Evolutionary conservation across 2,113 vertebrate genomes (phyloP).

Genomic region (Bubo scandiacus): DNA sequence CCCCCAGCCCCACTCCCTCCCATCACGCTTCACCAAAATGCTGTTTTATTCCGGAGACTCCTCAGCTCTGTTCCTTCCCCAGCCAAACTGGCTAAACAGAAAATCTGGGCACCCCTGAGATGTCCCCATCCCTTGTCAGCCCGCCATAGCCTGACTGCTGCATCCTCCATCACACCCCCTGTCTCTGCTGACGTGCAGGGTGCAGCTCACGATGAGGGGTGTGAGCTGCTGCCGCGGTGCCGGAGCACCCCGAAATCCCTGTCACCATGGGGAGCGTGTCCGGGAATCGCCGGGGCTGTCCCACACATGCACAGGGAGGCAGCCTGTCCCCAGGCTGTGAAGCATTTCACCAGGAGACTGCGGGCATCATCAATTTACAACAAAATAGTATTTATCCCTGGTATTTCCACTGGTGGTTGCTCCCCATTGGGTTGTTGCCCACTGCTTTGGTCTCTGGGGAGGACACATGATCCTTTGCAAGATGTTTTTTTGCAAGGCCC

Average conservation of each 20-base stretch:
- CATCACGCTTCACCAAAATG: neutral
- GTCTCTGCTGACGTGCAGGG: neutral
- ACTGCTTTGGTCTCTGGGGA: neutral
- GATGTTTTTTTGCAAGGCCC: neutral
- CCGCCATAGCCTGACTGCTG: neutral
- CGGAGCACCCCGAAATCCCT: neutral
- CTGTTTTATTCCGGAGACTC: neutral
- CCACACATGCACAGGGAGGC: neutral
- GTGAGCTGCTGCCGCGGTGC: neutral
- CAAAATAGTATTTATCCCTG: neutral
- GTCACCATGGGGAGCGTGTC: accelerated
- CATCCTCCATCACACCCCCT: accelerated
- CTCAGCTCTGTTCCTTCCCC: neutral
- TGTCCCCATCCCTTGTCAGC: neutral
- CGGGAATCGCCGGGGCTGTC: neutral
- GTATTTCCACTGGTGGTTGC: accelerated
- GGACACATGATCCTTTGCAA: neutral
- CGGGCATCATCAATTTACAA: neutral
- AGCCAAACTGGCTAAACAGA: neutral
- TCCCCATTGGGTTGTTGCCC: accelerated
- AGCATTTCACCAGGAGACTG: neutral
- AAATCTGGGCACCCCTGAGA: neutral
- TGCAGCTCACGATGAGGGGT: neutral
- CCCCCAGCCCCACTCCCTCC: neutral
- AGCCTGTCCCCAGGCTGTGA: neutral